These are phyloP conservation scores for Stictonetta naevosa DNA, from an alignment of 2,113 vertebrate species.

Conservation along the genomic window DNA sequence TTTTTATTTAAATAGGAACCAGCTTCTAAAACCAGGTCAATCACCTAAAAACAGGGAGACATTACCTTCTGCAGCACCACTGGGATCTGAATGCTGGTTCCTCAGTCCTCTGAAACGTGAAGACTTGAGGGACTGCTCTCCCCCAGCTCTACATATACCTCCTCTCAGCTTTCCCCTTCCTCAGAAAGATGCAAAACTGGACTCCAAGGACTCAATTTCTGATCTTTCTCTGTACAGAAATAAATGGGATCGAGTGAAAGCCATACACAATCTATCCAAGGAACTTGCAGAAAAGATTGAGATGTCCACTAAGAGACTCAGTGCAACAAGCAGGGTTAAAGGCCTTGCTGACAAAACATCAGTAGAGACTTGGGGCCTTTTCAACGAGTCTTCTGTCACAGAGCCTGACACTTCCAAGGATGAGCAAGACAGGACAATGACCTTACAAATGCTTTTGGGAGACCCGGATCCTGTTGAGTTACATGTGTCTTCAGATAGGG, in stretches of 20 bases:
- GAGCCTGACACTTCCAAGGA: neutral
- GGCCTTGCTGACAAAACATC: neutral
- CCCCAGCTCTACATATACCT: neutral
- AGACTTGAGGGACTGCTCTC: neutral
- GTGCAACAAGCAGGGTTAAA: neutral
- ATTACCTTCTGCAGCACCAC: neutral
- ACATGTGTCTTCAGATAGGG: fast-evolving
- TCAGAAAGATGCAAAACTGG: neutral
- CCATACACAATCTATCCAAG: slow-evolving; percentile 61
- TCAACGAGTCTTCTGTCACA: neutral
- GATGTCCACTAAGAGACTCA: slow-evolving; percentile 52
- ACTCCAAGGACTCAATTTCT: neutral
- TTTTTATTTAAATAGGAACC: slow-evolving; percentile 47
- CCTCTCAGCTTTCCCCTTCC: neutral
- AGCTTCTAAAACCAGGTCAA: neutral
- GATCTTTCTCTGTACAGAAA: neutral
- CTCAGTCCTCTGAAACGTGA: neutral
- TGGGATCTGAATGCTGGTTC: fast-evolving
- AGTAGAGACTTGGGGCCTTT: neutral
- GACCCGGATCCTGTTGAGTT: neutral
- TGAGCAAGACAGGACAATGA: neutral
- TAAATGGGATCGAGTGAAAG: slow-evolving; percentile 66
- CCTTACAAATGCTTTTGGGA: neutral
- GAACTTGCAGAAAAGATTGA: slow-evolving; percentile 73
- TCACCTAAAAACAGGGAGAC: neutral